phyloP scores from a whole-genome alignment of 2,113 vertebrate species.

The Onychorhynchus coronatus region DNA sequence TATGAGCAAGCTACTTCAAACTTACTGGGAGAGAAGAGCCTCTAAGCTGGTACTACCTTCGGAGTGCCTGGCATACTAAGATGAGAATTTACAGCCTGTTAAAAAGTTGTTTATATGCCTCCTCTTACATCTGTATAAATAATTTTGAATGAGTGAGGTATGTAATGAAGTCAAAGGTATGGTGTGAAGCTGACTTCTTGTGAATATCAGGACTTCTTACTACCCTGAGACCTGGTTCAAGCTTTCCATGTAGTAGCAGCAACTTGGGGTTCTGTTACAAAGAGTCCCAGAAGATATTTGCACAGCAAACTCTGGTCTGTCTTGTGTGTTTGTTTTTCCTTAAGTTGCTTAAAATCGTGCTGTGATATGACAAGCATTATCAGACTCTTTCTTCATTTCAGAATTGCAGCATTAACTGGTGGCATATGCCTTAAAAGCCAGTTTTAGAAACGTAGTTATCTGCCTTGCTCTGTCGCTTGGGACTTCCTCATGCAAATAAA shows the following conservation, averaged over 20 bases:
- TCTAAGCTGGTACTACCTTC: background rate
- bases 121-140: background rate
- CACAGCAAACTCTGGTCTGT: background rate
- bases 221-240: background rate
- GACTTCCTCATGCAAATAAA: background rate
- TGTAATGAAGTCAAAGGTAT: background rate
- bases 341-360: background rate
- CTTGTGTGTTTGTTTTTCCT: background rate
- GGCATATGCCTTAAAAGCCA: background rate
- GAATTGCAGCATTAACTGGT: background rate
- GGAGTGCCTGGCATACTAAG: background rate
- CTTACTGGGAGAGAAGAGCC: background rate
- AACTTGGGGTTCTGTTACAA: background rate
- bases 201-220: background rate
- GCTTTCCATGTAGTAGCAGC: background rate
- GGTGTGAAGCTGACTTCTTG: background rate
- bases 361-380: background rate
- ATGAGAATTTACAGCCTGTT: background rate
- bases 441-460: background rate
- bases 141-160: background rate
- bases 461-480: background rate
- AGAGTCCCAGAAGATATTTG: background rate
- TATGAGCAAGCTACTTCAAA: background rate
- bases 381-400: background rate
- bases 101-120: background rate